Evolutionary conservation across 2,797 vertebrate species (phyloP).

Genomic region (Rousettus madagascariensis): DNA sequence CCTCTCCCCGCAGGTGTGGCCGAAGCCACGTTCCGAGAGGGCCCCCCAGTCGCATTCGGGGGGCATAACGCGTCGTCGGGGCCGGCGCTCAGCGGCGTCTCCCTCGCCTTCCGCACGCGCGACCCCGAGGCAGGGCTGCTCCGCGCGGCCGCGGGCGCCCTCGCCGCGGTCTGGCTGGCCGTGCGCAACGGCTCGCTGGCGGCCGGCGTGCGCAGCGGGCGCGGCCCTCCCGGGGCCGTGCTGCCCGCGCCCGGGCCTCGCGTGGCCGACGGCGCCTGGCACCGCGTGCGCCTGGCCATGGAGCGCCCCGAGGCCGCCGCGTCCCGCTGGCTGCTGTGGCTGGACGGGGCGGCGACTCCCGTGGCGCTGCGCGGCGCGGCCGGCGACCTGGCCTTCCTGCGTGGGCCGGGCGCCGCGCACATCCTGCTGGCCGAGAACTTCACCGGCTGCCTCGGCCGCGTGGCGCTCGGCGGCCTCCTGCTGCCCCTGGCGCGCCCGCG

Average conservation of each 20-base stretch:
- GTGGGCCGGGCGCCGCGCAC: constrained; percentile 73
- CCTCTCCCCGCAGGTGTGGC: constrained; percentile 87
- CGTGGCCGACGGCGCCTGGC: constrained; percentile 92
- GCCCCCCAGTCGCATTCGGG: constrained; percentile 84
- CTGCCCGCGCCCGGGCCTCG: constrained; percentile 59
- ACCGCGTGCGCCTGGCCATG: constrained; percentile 87
- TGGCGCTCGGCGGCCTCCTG: constrained; percentile 91
- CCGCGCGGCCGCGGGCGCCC: constrained; percentile 76
- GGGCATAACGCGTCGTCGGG: constrained; percentile 83
- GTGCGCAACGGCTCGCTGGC: constrained; percentile 89
- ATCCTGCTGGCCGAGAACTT: constrained; percentile 91
- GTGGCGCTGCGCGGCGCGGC: constrained; percentile 81
- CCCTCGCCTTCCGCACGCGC: constrained; percentile 90
- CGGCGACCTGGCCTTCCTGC: constrained; percentile 89
- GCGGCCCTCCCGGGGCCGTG: constrained; percentile 83
- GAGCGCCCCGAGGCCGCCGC: constrained; percentile 76
- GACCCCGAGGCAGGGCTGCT: constrained; percentile 89
- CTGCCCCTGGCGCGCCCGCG: constrained; percentile 84
- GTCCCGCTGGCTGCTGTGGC: constrained; percentile 88
- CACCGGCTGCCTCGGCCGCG: constrained; percentile 92
- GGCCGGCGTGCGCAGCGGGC: constrained; percentile 87
- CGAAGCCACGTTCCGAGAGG: constrained; percentile 89
- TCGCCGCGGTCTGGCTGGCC: constrained; percentile 88
- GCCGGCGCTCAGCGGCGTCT: constrained; percentile 85
- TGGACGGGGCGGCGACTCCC: constrained; percentile 84